These are phyloP conservation scores for Nymphalis io DNA, from an alignment of 1,140 invertebrate genomes.

Conservation along the genomic window DNA sequence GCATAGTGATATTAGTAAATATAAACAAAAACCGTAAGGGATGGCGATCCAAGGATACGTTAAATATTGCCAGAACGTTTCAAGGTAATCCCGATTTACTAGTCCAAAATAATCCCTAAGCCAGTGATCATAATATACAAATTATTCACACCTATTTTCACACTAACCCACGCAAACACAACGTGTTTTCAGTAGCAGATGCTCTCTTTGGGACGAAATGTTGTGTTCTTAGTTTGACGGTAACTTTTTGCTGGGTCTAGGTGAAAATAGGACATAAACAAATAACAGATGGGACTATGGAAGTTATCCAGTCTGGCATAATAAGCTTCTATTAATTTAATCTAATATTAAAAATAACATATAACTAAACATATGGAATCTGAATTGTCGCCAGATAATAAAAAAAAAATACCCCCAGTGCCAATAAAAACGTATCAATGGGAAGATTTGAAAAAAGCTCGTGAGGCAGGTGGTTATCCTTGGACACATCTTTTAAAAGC, in stretches of 20 bases:
- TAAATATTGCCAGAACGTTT: conserved; percentile 48
- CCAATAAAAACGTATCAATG: conserved; percentile 86
- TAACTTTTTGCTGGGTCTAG: conserved; percentile 65
- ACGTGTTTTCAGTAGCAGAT: conserved; percentile 75
- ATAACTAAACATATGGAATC: conserved; percentile 76
- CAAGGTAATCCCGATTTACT: conserved; percentile 70
- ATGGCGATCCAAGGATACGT: conserved; percentile 36
- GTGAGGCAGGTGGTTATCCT: conserved; percentile 84
- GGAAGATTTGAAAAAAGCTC: conserved; percentile 85
- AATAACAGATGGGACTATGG: conserved; percentile 41
- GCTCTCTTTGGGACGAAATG: conserved; percentile 72
- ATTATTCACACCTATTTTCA: conserved; percentile 79
- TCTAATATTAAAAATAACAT: conserved; percentile 6
- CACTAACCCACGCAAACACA: conserved; percentile 76
- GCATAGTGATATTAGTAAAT: conserved; percentile 50
- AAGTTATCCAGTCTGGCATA: conserved; percentile 42
- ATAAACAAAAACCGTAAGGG: conserved; percentile 56
- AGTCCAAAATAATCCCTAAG: conserved; percentile 65
- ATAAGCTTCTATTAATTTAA: conserved; percentile 3
- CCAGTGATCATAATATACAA: conserved; percentile 70
- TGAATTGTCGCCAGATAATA: conserved; percentile 77
- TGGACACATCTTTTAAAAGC: conserved; percentile 85
- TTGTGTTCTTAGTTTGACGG: conserved; percentile 75
- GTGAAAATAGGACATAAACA: conserved; percentile 50
- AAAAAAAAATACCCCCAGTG: conserved; percentile 79